Conservation (phyloP, 2,888 invertebrate genomes). For the Synanthedon myopaeformis region DNA sequence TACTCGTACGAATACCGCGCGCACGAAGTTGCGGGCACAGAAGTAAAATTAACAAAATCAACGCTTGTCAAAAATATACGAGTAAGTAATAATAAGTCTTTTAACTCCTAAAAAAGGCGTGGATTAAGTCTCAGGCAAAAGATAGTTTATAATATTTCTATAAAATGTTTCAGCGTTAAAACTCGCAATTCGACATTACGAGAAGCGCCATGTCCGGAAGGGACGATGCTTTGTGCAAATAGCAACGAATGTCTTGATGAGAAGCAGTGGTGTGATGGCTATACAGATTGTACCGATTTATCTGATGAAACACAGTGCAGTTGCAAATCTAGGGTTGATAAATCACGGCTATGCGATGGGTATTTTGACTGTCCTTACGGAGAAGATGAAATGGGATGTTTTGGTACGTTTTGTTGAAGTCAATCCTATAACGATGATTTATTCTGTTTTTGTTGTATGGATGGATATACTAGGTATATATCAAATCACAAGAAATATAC, state of each 20-base stretch:
- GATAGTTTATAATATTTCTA: no score
- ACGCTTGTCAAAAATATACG: no score
- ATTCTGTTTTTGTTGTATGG: not conserved
- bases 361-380: slow-evolving; percentile 85
- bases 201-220: slow-evolving; percentile 34
- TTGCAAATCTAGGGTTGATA: slow-evolving; percentile 77
- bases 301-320: slow-evolving; percentile 83
- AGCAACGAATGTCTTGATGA: slow-evolving; percentile 65
- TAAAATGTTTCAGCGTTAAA: no score
- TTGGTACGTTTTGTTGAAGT: slow-evolving; percentile 59
- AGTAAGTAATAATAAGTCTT: no score
- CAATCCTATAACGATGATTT: not conserved
- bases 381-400: slow-evolving; percentile 85
- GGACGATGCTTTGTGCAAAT: slow-evolving; percentile 31
- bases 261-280: slow-evolving; percentile 77
- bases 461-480: not conserved
- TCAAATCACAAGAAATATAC: not conserved
- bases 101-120: no score
- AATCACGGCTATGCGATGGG: slow-evolving; percentile 80
- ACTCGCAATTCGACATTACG: slow-evolving; percentile 8
- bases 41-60: no score
- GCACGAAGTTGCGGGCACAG: no score
- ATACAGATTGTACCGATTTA: slow-evolving; percentile 79
- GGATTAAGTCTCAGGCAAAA: no score
- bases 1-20: no score